Evolutionary conservation across 2,888 invertebrate genomes (phyloP).

Genomic region (Leucophenga montana): DNA sequence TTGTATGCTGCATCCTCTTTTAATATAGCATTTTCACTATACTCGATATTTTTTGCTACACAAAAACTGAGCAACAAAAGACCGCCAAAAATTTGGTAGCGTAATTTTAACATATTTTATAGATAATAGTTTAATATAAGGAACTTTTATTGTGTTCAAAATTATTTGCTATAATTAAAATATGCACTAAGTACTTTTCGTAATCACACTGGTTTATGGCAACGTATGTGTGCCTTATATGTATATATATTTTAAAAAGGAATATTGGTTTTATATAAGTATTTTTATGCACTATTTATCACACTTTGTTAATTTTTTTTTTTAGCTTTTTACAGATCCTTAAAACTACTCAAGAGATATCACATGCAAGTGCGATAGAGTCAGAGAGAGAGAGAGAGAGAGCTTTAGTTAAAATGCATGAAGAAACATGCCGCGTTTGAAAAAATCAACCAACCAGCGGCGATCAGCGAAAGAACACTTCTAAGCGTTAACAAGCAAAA

Average conservation of each 20-base stretch:
- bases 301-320: neutral
- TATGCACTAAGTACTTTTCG: slow-evolving; percentile 1
- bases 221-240: no score
- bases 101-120: slow-evolving; percentile 5
- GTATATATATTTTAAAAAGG: no score
- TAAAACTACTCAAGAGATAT: neutral
- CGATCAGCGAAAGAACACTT: slow-evolving; percentile 63
- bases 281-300: neutral
- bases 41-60: slow-evolving; percentile 41
- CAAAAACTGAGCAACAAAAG: neutral
- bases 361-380: neutral
- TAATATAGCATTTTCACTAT: slow-evolving; percentile 42
- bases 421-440: slow-evolving; percentile 28
- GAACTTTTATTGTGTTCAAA: neutral
- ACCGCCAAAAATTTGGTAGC: neutral
- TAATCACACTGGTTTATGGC: neutral
- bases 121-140: neutral
- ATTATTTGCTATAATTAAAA: neutral
- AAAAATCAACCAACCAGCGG: slow-evolving; percentile 51
- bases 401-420: neutral
- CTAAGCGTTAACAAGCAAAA: slow-evolving; percentile 46
- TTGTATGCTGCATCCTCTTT: slow-evolving; percentile 39
- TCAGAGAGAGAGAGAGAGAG: neutral
- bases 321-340: neutral
- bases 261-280: neutral